Evolutionary conservation across 2,888 invertebrate species (phyloP), one percentile per base, ranked within the genome.

Genomic region (Lycaena phlaeas): DNA sequence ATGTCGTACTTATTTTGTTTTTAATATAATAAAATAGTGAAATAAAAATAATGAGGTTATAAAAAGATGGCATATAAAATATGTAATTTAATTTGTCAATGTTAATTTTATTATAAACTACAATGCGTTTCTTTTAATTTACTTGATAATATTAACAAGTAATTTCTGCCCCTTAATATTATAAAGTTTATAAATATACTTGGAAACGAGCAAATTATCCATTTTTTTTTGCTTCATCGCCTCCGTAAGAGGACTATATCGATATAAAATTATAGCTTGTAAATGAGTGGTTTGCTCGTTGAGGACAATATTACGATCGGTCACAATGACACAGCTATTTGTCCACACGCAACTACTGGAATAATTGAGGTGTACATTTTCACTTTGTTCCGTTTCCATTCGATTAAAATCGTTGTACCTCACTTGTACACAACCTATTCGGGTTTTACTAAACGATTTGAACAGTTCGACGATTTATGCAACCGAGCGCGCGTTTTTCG

Each of bases 361-460:
- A 79, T 82, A 82, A 82, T 82, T 82, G 82, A 82, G 82, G 82
- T 82, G 82, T 81, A 78, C 81, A 82, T 81, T 82, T 82, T 81
- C 82, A 81, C 81, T 81, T 82, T 82, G 81, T 79, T 78, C 81
- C 73, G 77, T 79, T 79, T 82, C 82, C 82, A 79, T 78, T 81
- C 81, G 82, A 82, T 82, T 82, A 81, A 82, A 79, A 82, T 70
- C 71, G 78, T 70, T 77, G 78, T 79, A 81, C 78, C 72, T 67
- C 79, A 70, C 74, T 73, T 77, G 76, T 79, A 78, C 66, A 68
- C 71, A 63, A 72, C 74, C 78, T 77, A 76, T 78, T 78, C 79
- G 77, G 74, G 70, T 77, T 76, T 81, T 81, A 82, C 81, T 81
- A 81, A 82, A 78, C 82, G 81, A 81, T 82, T 82, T 79, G 76